Base-by-base conservation (phyloP, 1,140 invertebrate species). In the Drosophila tropicalis region DNA sequence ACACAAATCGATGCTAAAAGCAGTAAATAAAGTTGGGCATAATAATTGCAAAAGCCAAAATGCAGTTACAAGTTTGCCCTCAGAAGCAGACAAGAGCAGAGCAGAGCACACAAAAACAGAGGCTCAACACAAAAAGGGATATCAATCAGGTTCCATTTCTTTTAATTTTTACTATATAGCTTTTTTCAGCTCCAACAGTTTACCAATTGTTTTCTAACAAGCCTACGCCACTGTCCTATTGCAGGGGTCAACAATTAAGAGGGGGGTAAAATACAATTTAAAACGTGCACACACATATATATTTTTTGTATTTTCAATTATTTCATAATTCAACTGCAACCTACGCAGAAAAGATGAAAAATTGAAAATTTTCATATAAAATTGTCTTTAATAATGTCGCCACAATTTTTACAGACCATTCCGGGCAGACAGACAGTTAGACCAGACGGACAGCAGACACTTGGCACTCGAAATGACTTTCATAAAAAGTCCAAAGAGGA, bases 1-100 rank as follows among this genome's bases (percentile, higher is more conserved):
- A 76, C 58, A 76, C 72, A 78, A 78, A 81, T 81, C 76, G 72
- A 60, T 67, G 72, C 68, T 76, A 79, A 81, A 75, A 69, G 79
- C 76, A 67, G 67, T 72, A 72, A 70, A 77, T 73, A 73, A 72
- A 64, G 44, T 72, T 67, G 65, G 29, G 17, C 56, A 12, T 41
- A 36, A 57, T 57, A 57, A 57, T 57, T 57, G 55, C 25, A 15
- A 57, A 15, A 57, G 5, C 44, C 17, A 51, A 51, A 32, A 34
- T 5, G 55, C 55, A 57, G 29, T n/a, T 32, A 15, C 55, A 57
- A 57, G 34, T 41, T 56, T 41, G 17, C 57, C 44, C 44, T 47
- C 15, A 44, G 15, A n/a, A 44, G 41, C 41, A 17, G 41, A 15
- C n/a, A 44, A 44, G 41, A 44, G 5, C 6, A 17, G 15, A 47